Percentiles rank a stretch among this genome's conserved stretches.
Evolutionary conservation across 2,113 vertebrate genomes (phyloP).

Genomic region (Thinocorus orbignyianus): DNA sequence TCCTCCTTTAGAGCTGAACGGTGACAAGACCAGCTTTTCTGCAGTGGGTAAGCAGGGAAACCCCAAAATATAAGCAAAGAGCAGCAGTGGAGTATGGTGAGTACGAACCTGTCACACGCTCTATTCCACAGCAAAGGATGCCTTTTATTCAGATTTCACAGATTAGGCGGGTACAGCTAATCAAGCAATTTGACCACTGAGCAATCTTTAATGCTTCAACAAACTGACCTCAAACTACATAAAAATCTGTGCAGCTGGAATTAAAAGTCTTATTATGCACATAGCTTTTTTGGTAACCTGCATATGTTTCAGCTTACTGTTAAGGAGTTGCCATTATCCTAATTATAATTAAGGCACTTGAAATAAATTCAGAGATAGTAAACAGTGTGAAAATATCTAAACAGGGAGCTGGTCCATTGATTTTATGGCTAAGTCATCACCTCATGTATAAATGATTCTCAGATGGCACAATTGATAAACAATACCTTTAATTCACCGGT

Average conservation of each 20-base stretch:
- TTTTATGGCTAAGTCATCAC: slow-evolving; percentile 21
- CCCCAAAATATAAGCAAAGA: not conserved
- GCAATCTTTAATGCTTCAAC: slow-evolving; percentile 17
- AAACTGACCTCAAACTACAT: not conserved
- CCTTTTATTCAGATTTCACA: slow-evolving; percentile 26
- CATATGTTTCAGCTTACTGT: not conserved
- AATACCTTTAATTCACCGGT: not conserved
- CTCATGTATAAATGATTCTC: not conserved
- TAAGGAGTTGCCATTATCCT: slow-evolving; percentile 35
- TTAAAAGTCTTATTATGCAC: not conserved
- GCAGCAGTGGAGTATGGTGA: not conserved
- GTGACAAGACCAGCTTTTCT: not conserved
- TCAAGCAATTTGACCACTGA: slow-evolving; percentile 9
- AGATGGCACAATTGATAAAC: not conserved
- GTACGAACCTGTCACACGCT: not conserved
- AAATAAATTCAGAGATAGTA: slow-evolving; percentile 1
- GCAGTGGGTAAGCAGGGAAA: not conserved
- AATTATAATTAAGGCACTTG: slow-evolving; percentile 43
- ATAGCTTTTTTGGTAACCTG: not conserved
- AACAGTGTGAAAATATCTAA: slow-evolving; percentile 38
- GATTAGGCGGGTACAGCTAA: not conserved
- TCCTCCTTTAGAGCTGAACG: not conserved
- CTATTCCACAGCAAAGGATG: not conserved
- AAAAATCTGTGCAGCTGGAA: not conserved
- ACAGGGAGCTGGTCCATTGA: not conserved